Evolutionary conservation across 2,113 vertebrate genomes (phyloP).

Genomic region (Phoenicopterus ruber): DNA sequence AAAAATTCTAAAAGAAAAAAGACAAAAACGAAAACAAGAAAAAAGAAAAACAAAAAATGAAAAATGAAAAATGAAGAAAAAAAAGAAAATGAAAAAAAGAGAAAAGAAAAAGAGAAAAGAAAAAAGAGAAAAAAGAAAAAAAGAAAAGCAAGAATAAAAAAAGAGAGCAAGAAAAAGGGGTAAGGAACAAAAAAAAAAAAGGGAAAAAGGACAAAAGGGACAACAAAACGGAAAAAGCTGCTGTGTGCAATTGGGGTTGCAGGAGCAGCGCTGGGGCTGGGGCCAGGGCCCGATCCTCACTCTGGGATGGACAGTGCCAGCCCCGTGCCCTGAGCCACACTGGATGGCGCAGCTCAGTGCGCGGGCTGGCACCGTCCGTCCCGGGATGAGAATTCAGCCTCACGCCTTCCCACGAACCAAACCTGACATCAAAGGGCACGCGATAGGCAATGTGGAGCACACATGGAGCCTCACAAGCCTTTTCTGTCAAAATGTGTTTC

Average conservation of each 20-base stretch:
- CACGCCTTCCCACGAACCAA: conserved; percentile 37
- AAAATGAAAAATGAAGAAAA: rapidly evolving
- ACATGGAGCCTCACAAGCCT: conserved; percentile 55
- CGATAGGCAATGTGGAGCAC: conserved; percentile 66
- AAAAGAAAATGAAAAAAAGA: rapidly evolving
- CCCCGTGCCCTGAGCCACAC: no score
- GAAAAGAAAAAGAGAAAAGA: rapidly evolving
- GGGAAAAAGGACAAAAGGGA: no score
- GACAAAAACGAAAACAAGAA: no score
- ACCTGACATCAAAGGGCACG: conserved; percentile 68
- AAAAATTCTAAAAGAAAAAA: rapidly evolving
- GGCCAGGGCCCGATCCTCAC: background rate
- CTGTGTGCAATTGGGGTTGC: background rate
- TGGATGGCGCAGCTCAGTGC: rapidly evolving
- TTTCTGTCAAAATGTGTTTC: conserved; percentile 66
- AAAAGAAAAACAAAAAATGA: rapidly evolving
- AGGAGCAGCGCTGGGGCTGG: rapidly evolving
- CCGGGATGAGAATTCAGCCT: background rate
- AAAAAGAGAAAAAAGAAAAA: rapidly evolving
- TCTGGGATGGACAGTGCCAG: rapidly evolving
- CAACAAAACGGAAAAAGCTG: background rate
- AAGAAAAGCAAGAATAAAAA: rapidly evolving
- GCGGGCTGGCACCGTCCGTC: background rate
- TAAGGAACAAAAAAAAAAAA: rapidly evolving
- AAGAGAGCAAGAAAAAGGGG: rapidly evolving